Base-by-base conservation (phyloP, 2,113 vertebrate species). In the Saimiri boliviensis region DNA sequence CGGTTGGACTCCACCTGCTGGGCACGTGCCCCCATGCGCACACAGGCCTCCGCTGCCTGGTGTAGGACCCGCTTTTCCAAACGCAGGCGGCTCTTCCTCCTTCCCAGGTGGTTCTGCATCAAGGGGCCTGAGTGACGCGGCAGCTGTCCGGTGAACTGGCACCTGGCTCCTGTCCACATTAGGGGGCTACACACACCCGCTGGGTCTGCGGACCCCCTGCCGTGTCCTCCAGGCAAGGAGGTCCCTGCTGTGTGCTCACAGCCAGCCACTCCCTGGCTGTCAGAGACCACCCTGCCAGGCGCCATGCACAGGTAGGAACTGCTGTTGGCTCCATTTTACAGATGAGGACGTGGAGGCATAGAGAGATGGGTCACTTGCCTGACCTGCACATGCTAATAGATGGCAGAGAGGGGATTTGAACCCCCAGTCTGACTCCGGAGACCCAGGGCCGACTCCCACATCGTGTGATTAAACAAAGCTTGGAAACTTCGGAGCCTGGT, bases 271-370 rank as follows among this genome's bases (percentile, higher is more conserved):
- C 30, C 11, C 23, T 10, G 40, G 16, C 47, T 16, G 30, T 21
- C 19, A 19, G 32, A 27, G 10, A 40, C 92, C 85, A 20, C 16
- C 2, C 1, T 5, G 21, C 42, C 35, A 40, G 37, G 40, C 52
- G 1, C 13, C 30, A 4, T n/a, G 25, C 25, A 0, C 0, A 8
- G 37, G 40, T 20, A 32, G 3, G 37, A 2, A 0, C 77, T 76
- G 56, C 16, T 1, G 1, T 8, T 23, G 2, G 52, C 37, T 58
- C 25, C 32, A 0, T 45, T 42, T 79, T 30, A 54, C n/a, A 68
- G 47, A 49, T 10, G 56, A 68, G 52, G 74, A 86, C 7, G 25
- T 35, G 0, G 60, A 80, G 63, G 20, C 54, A 6, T 25, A 10
- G 60, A 52, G 74, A 5, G 71, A 6, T 6, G 52, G 20, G 17